Percentiles rank a stretch among this genome's conserved stretches.
These are phyloP conservation scores for Ashinkailepas kermadecensis DNA, from an alignment of 2,888 invertebrate genomes.

Conservation along the genomic window DNA sequence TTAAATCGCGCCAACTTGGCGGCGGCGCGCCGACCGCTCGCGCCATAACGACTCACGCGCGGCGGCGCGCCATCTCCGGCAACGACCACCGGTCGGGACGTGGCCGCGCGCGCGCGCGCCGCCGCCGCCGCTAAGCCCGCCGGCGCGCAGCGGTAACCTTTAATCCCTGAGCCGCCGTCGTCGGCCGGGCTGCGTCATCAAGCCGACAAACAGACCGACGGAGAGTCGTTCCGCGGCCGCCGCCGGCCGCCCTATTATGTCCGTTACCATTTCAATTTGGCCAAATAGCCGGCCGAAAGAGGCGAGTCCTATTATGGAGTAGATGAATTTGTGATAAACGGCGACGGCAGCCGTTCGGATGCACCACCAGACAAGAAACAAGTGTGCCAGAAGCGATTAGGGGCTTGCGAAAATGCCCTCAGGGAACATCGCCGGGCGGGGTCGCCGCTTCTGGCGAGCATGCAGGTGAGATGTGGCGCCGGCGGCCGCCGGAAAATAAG, in stretches of 20 bases:
- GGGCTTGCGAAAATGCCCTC: conserved; percentile 5
- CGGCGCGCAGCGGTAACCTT: not conserved
- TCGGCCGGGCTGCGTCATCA: not conserved
- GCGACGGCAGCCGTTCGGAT: not conserved
- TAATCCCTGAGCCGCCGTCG: not conserved
- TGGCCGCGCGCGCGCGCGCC: not conserved
- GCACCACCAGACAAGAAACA: conserved; percentile 5
- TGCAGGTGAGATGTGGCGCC: not conserved
- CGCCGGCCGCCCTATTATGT: conserved; percentile 4
- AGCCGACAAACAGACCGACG: not conserved
- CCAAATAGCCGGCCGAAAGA: conserved; percentile 7
- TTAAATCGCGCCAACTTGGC: conserved; percentile 19
- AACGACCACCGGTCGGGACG: not conserved
- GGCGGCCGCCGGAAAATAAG: not conserved
- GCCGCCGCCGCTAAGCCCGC: not conserved
- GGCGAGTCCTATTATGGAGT: conserved; percentile 1
- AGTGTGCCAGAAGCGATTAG: conserved; percentile 4
- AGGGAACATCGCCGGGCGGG: not conserved
- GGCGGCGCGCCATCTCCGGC: not conserved
- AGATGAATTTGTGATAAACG: conserved; percentile 22
- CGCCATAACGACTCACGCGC: not conserved
- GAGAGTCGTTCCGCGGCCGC: not conserved
- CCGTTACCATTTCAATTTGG: conserved; percentile 20
- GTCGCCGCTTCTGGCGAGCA: not conserved
- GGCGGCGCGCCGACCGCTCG: not conserved